Conservation (phyloP, 2,113 vertebrate species). For the Hemiscyllium ocellatum region DNA sequence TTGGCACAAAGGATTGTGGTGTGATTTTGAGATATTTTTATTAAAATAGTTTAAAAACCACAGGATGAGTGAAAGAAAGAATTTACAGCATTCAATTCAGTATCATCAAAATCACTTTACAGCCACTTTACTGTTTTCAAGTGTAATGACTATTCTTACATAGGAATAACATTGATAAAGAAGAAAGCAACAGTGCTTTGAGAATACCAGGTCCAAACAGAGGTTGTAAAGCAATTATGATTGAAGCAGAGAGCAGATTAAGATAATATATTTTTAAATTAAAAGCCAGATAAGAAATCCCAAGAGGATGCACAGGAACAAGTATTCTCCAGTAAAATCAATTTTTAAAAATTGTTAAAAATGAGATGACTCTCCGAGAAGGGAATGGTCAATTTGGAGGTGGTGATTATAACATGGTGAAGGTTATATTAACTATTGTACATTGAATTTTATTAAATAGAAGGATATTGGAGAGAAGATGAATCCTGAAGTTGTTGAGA, state of each 20-base stretch:
- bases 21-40: background rate
- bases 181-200: background rate
- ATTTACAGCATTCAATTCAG: background rate
- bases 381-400: background rate
- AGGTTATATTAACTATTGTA: background rate
- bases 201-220: background rate
- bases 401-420: background rate
- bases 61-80: background rate
- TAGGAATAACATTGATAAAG: background rate
- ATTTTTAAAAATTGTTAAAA: background rate
- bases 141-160: background rate
- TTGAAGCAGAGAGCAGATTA: background rate
- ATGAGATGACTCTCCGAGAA: background rate
- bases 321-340: background rate
- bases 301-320: background rate
- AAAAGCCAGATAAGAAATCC: background rate
- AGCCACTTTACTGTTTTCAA: background rate
- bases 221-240: background rate
- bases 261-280: background rate
- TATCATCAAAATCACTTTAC: background rate
- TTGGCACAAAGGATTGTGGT: background rate
- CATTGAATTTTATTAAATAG: background rate
- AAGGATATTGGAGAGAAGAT: background rate
- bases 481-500: background rate
- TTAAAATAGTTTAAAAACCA: background rate